Evolutionary conservation across 1,140 invertebrate genomes (phyloP), one percentile per base, ranked within the genome.

Genomic region (Himalopsyche phryganea): DNA sequence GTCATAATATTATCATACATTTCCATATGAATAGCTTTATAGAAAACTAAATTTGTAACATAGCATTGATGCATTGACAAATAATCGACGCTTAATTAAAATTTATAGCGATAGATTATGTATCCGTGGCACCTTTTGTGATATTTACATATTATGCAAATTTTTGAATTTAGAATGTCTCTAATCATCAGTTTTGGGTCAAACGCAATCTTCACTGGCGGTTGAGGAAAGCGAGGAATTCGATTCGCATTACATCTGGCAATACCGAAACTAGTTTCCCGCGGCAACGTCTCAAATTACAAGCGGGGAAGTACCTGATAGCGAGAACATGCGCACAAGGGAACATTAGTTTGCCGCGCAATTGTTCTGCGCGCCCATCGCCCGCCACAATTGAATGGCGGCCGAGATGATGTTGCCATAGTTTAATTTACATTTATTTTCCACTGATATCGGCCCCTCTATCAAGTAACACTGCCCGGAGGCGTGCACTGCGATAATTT

Each of bases 371-470:
- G 18, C n/a, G 42, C 42, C 10, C 18, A 40, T 15, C 23, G 23
- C 11, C 38, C 15, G n/a, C 38, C 38, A 40, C 38, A 13, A 40
- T 40, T 40, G 38, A 19, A 45, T 19, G 42, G 42, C 14, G 18
- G 42, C 23, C 23, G 23, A 28, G 23, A 28, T 15, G 38, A 45
- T n/a, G 14, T 20, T 20, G 18, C 14, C 42, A 19, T 20, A 19
- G 42, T 45, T 45, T 17, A 45, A 45, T 45, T 45, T 45, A 19
- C 42, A 45, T 45, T 45, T 20, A 45, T 45, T 45, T 20, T 45
- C 42, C 15, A 11, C 42, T 17, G 42, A 45, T 45, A 45, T 45
- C 42, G 13, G 13, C 42, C 18, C 42, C 42, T 10, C 42, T 20
- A 17, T 17, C 18, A 10, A 11, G 42, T 15, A 17, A 11, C 18